Conservation (phyloP, 64 coral and sea anemone species). For the Platygyra sinensis region DNA sequence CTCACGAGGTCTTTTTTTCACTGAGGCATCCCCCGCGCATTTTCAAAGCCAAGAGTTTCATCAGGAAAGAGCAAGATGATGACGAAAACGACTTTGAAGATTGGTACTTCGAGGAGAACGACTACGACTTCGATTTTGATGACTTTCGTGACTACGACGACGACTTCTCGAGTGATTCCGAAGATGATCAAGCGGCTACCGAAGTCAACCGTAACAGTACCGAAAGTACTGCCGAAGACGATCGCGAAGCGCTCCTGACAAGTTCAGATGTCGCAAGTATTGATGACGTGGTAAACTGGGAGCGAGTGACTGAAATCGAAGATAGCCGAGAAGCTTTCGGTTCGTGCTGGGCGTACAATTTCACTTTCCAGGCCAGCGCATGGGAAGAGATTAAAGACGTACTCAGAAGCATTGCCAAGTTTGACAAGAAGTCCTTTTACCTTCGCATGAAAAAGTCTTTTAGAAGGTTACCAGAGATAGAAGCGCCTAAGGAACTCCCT, state of each 20-base stretch:
- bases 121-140: slow-evolving; percentile 45
- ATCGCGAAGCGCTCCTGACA: slow-evolving; percentile 33
- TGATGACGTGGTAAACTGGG: slow-evolving; percentile 59
- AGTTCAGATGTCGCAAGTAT: slow-evolving; percentile 48
- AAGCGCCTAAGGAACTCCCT: slow-evolving; percentile 37
- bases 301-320: slow-evolving; percentile 53
- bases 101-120: slow-evolving; percentile 36
- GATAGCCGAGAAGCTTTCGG: slow-evolving; percentile 63
- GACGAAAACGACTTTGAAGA: slow-evolving; percentile 48
- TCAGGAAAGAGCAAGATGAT: slow-evolving; percentile 23
- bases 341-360: slow-evolving; percentile 58
- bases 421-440: slow-evolving; percentile 72
- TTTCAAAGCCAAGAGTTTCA: slow-evolving; percentile 40
- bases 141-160: slow-evolving; percentile 1
- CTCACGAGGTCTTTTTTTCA: slow-evolving; percentile 15
- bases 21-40: slow-evolving; percentile 70
- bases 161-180: slow-evolving; percentile 17
- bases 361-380: slow-evolving; percentile 37
- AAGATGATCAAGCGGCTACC: slow-evolving; percentile 29
- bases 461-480: slow-evolving; percentile 13
- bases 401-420: slow-evolving; percentile 19
- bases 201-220: slow-evolving; percentile 19
- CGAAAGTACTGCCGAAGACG: slow-evolving; percentile 34
- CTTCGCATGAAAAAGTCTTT: slow-evolving; percentile 8
- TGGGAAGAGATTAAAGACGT: slow-evolving; percentile 32